Percentiles rank a stretch among this genome's conserved stretches.
phyloP scores from a whole-genome alignment of 2,888 invertebrate species.

The Anorthoa munda region DNA sequence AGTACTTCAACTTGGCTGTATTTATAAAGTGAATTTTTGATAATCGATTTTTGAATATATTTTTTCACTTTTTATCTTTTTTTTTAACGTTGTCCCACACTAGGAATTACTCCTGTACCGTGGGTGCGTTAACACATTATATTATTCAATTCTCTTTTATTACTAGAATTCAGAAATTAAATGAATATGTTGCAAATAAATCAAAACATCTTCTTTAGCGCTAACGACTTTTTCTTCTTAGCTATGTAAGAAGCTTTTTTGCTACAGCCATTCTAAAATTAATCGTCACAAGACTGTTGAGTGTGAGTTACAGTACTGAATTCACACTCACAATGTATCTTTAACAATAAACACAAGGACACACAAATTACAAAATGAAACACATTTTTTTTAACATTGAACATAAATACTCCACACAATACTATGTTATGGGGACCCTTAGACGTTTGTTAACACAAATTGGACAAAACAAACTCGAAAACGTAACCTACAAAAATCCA shows the following conservation, averaged over 20 bases:
- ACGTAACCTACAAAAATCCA: constrained; percentile 69
- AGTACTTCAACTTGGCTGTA: constrained; percentile 47
- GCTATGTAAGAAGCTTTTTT: constrained; percentile 13
- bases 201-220: constrained; percentile 9
- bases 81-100: too few species aligned
- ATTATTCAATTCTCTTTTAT: not conserved
- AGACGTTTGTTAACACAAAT: constrained; percentile 54
- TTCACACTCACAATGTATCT: constrained; percentile 18
- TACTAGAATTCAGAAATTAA: not conserved
- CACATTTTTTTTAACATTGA: constrained; percentile 25
- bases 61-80: not conserved
- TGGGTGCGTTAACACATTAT: too few species aligned
- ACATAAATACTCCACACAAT: constrained; percentile 43
- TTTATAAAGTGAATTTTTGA: constrained; percentile 74
- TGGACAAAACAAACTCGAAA: constrained; percentile 44
- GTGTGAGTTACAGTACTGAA: constrained; percentile 16
- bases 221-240: not conserved
- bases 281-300: constrained; percentile 20
- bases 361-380: constrained; percentile 37
- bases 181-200: constrained; percentile 4
- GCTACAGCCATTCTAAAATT: constrained; percentile 28
- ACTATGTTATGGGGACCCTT: constrained; percentile 40
- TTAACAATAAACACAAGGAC: constrained; percentile 27
- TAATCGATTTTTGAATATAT: constrained; percentile 8
- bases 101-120: too few species aligned